Evolutionary conservation across 2,113 vertebrate genomes (phyloP).

Genomic region (Proterorhinus semilunaris): DNA sequence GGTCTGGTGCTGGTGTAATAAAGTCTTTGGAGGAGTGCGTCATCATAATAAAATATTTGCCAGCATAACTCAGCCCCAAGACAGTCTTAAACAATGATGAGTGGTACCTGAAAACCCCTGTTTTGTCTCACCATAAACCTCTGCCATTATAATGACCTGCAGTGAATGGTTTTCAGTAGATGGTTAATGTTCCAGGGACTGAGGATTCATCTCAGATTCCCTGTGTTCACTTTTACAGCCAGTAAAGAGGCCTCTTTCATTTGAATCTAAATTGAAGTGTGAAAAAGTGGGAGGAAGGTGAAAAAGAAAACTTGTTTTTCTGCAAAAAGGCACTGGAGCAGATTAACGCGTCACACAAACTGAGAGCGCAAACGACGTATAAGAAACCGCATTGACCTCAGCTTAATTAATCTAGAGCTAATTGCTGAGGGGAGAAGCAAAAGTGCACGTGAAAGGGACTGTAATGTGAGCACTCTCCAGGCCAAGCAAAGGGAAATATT

Average conservation of each 20-base stretch:
- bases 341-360: constrained; percentile 57
- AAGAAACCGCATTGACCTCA: constrained; percentile 56
- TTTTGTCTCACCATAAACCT: constrained; percentile 36
- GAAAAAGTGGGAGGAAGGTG: constrained; percentile 19
- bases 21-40: constrained; percentile 40
- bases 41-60: neutral
- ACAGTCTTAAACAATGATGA: neutral
- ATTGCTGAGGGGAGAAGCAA: constrained; percentile 58
- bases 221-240: constrained; percentile 38
- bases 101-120: neutral
- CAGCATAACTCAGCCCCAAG: neutral
- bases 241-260: constrained; percentile 51
- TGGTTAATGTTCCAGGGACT: constrained; percentile 40
- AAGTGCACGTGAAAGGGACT: constrained; percentile 17
- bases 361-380: constrained; percentile 5
- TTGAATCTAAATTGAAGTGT: constrained; percentile 48
- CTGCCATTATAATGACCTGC: constrained; percentile 47
- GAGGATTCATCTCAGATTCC: constrained; percentile 12
- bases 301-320: constrained; percentile 36
- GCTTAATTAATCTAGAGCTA: constrained; percentile 61
- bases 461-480: constrained; percentile 11
- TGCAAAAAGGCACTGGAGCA: constrained; percentile 35
- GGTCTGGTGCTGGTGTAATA: constrained; percentile 14
- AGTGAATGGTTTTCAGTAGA: constrained; percentile 32
- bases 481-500: neutral